Conservation (phyloP, 1,140 invertebrate species). For the Hypothenemus hampei region DNA sequence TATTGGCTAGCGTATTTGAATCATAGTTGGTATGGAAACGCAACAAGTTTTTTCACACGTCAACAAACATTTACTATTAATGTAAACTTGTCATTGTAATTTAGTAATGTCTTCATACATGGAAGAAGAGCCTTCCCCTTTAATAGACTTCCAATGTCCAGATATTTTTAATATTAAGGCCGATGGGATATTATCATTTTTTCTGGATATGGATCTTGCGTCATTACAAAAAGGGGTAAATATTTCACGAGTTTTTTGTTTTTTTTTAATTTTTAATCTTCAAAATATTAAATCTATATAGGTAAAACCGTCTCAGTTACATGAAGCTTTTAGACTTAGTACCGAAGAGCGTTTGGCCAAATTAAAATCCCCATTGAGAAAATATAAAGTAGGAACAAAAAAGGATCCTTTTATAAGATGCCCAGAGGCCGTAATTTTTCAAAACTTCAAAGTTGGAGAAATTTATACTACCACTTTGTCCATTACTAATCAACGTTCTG, state of each 20-base stretch:
- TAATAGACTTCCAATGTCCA: background rate
- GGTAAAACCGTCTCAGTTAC: slow-evolving; percentile 34
- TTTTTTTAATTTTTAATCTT: background rate
- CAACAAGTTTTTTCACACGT: too few relatives aligned
- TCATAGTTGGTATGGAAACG: too few relatives aligned
- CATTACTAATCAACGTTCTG: slow-evolving; percentile 42
- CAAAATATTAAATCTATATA: slow-evolving; percentile 8
- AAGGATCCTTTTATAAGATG: slow-evolving; percentile 36
- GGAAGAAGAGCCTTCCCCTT: background rate
- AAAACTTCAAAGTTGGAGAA: slow-evolving; percentile 44
- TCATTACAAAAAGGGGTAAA: background rate
- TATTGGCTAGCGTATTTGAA: too few relatives aligned
- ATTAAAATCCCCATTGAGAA: slow-evolving; percentile 28
- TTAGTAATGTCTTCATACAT: background rate
- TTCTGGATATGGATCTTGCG: background rate
- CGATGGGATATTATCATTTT: background rate
- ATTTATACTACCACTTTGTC: slow-evolving; percentile 39
- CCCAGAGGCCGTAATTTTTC: slow-evolving; percentile 46
- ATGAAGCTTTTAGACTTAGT: slow-evolving; percentile 30
- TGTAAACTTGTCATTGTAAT: background rate
- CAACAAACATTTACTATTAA: too few relatives aligned
- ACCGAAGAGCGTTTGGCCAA: slow-evolving; percentile 35
- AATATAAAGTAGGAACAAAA: slow-evolving; percentile 21
- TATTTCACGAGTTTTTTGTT: background rate
- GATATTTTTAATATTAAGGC: background rate